Conservation (phyloP, 2,888 invertebrate genomes). For the Melanchra persicariae region DNA sequence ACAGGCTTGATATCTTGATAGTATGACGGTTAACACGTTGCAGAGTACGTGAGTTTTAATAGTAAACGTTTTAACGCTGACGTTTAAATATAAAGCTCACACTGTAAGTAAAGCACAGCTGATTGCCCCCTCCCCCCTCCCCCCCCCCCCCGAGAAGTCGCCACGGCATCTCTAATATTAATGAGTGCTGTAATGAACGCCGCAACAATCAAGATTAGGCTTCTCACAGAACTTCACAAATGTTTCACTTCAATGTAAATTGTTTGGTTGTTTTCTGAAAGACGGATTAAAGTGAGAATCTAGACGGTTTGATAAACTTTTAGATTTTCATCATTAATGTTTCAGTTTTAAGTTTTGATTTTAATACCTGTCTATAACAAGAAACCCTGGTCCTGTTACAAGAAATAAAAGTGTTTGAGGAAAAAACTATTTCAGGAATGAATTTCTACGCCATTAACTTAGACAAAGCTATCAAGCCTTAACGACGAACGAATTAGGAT, state of each 20-base stretch:
- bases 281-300: conserved; percentile 13
- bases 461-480: background rate
- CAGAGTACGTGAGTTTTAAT: conserved; percentile 11
- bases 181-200: conserved; percentile 54
- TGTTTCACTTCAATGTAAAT: conserved; percentile 35
- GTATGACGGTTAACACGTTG: background rate
- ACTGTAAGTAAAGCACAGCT: conserved; percentile 12
- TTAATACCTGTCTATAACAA: background rate
- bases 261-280: conserved; percentile 19
- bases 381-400: too few species aligned
- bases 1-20: background rate
- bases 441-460: background rate
- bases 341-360: background rate
- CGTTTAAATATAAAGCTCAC: conserved; percentile 34
- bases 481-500: too few species aligned
- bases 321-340: background rate
- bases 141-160: background rate
- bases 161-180: conserved; percentile 42
- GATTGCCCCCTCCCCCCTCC: background rate
- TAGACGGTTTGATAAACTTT: conserved; percentile 5
- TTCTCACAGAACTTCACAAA: conserved; percentile 42
- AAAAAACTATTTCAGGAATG: background rate
- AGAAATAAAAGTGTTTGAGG: background rate
- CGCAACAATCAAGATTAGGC: conserved; percentile 38
- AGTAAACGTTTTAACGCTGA: conserved; percentile 41